Evolutionary conservation across 2,888 invertebrate genomes (phyloP), one percentile per base, ranked within the genome.

Genomic region (Callimorpha dominula): DNA sequence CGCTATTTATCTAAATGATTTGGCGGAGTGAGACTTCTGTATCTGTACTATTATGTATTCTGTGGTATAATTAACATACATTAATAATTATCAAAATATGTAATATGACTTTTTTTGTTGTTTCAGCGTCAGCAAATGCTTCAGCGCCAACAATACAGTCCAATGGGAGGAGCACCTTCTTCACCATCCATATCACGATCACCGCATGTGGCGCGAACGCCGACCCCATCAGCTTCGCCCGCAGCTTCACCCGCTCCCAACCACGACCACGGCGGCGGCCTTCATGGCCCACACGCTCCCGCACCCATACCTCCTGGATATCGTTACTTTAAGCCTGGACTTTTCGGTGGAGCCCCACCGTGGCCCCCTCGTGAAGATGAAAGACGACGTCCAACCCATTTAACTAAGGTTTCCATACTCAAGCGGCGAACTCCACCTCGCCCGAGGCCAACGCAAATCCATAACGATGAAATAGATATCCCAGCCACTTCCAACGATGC

Each of bases 271-370:
- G 86, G 86, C 31, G 85, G 86, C 0, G 91, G 94, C 65, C 96
- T 89, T 91, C 82, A 74, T 46, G 80, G 76, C 0, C 52, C 73
- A 64, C 97, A 96, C 88, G 80, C 77, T 0, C 63, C 83, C 0
- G 94, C 97, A 68, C 97, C 97, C 0, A 85, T 96, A n/a, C 96
- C 96, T 1, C 95, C 96, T 43, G 95, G 96, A 72, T 96, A 97
- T 84, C 94, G 96, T 65, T 97, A 96, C 88, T 95, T 96, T 81
- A 96, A 96, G 84, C 93, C 97, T 4, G 97, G 96, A 75, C 91
- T 97, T 5, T 91, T 96, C 76, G 97, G 97, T 42, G 97, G 97
- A 8, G 96, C 97, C 0, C 96, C 96, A 1, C 96, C 96, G 93
- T 97, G 97, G 97, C 96, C 90, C 0, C 91, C 91, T 52, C 94